phyloP scores from a whole-genome alignment of 2,797 vertebrate genomes.

The Sebastes trivittatus region DNA sequence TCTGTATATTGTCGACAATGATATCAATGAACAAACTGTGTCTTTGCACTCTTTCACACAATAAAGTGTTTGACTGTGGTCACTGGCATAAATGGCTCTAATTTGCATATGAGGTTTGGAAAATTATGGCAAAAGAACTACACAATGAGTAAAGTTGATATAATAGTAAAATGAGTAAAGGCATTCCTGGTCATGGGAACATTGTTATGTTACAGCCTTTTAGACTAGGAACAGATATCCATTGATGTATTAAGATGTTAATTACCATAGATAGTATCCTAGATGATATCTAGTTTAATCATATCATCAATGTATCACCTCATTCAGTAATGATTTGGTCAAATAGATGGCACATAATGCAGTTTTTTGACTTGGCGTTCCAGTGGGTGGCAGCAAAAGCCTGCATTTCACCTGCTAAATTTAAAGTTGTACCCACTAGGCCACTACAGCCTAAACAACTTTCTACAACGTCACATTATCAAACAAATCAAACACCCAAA shows the following conservation, averaged over 20 bases:
- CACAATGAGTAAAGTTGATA: not conserved
- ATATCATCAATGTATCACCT: not conserved
- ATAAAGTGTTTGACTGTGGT: constrained; percentile 43
- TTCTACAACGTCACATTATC: not conserved
- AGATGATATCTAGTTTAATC: not conserved
- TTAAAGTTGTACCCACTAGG: not conserved
- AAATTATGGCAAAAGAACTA: not conserved
- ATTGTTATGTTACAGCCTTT: not conserved
- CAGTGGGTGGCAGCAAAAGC: constrained; percentile 23
- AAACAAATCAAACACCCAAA: no score
- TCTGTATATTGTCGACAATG: not conserved
- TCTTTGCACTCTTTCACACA: constrained; percentile 47
- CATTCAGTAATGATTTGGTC: not conserved
- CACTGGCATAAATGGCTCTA: not conserved
- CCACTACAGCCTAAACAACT: no score
- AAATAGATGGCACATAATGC: not conserved
- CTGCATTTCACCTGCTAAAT: not conserved
- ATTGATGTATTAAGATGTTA: no score
- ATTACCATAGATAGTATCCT: no score
- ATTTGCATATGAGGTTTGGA: not conserved
- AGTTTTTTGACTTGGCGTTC: not conserved
- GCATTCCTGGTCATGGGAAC: not conserved
- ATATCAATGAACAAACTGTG: not conserved
- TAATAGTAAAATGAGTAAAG: not conserved
- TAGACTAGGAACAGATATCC: not conserved